Evolutionary conservation across 2,888 invertebrate genomes (phyloP), one percentile per base, ranked within the genome.

Genomic region (Empis stercorea): DNA sequence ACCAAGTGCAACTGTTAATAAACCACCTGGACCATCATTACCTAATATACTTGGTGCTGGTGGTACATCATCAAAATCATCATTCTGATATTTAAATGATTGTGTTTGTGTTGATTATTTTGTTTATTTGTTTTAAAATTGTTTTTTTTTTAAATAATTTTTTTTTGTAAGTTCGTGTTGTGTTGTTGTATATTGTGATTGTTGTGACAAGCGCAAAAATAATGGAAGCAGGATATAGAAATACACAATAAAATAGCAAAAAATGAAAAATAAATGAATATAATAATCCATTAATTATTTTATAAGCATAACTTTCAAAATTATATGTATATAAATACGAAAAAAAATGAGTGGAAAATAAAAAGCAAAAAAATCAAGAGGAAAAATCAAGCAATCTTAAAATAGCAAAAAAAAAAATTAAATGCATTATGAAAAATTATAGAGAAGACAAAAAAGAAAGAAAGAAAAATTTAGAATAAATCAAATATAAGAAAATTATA

Each of bases 1-100:
- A 58, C 84, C 83, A 55, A 84, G 79, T 49, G 84, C 84, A 15
- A 84, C 82, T 47, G 78, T 80, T 44, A 84, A 75, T 48, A 84
- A 73, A 48, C 50, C 52, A 30, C 49, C 49, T 30, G 48, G 44
- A 23, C 23, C 23, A 39, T 46, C 42, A 46, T 45, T 42, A 20
- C 43, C 48, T 30, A 37, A 7, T 38, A 39, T 40, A 47, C 71
- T 49, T 72, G 62, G 36, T 71, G 63, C 44, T 65, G 57, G 16
- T 62, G 57, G 41, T 60, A 62, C 38, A 17, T 44, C 45, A 14
- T 32, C 38, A 27, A 44, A 30, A 23, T 48, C 38, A 20, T 48
- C 48, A 46, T 38, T 32, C 48, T 48, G 14, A 7, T 4, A 16
- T 14, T 34, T 34, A 30, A 17, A 37, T 23, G 5, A 1, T 30